Evolutionary conservation across 2,888 invertebrate species (phyloP), one percentile per base, ranked within the genome.

Genomic region (Lapara coniferarum): DNA sequence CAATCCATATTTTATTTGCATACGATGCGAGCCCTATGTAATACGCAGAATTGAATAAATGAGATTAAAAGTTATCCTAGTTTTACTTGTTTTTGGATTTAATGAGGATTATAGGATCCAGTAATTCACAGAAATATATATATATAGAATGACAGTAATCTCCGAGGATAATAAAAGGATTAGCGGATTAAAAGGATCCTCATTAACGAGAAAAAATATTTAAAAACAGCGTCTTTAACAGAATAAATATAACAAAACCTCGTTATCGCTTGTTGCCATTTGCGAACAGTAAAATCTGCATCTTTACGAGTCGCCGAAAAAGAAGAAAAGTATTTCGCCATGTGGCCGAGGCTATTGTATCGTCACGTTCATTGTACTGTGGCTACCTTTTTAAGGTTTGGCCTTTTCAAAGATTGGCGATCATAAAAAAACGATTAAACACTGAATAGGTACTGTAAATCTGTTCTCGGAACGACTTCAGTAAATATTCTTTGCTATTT

Each of bases 301-400:
- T 86, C 84, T 85, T 86, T 86, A 81, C 78, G 83, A 85, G 83
- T 85, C 82, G 76, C 81, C 79, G 77, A 88, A 88, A 88, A 89
- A 85, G 82, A 88, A 86, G 81, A 84, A 63, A 83, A 79, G 73
- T 78, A 81, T 81, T 85, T 79, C 79, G 79, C 88, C 91, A 90
- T 89, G 87, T 91, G 90, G 90, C 85, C 83, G 79, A 69, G 72
- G 79, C 90, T 81, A 93, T 93, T 93, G 93, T 93, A 78, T 87
- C 82, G 84, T 75, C 79, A 75, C 73, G 73, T 69, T 89, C 86
- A 92, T 92, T 92, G 92, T 92, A 79, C 81, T 85, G 76, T 74
- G 72, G 75, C 81, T 84, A 83, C 87, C 86, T 87, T 88, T 89
- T 89, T 85, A 88, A 85, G 81, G 78, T 84, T 87, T 89, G 82